These are phyloP conservation scores for Calosoma granatense DNA, from an alignment of 1,140 invertebrate species.

Conservation along the genomic window DNA sequence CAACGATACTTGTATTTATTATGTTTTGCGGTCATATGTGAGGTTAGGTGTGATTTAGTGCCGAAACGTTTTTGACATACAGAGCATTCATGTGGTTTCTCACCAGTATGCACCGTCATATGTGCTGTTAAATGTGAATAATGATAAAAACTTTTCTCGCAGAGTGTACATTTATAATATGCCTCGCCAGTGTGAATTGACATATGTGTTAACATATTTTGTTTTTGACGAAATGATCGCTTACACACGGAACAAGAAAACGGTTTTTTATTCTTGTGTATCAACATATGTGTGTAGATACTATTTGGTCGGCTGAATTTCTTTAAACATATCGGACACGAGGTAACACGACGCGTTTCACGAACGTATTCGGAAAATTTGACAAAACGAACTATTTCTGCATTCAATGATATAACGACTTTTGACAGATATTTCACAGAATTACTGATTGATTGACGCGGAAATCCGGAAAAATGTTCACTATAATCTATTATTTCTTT, in stretches of 20 bases:
- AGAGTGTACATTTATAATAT: not conserved
- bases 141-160: not conserved
- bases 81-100: conserved; percentile 53
- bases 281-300: not conserved
- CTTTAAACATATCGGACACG: not conserved
- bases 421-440: no score
- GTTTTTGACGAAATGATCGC: not conserved
- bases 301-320: not conserved
- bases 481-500: no score
- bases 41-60: conserved; percentile 39
- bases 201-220: not conserved
- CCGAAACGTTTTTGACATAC: conserved; percentile 43
- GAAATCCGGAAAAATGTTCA: no score
- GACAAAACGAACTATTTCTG: no score
- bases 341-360: not conserved
- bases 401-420: no score
- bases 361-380: not conserved
- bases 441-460: no score
- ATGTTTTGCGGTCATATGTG: conserved; percentile 33
- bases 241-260: not conserved
- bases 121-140: not conserved
- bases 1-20: not conserved
- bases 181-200: not conserved
- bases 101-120: conserved; percentile 52
- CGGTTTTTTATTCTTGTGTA: not conserved